Percentiles rank a stretch among this genome's conserved stretches.
phyloP scores from a whole-genome alignment of 2,113 vertebrate genomes.

The Epinephelus moara region DNA sequence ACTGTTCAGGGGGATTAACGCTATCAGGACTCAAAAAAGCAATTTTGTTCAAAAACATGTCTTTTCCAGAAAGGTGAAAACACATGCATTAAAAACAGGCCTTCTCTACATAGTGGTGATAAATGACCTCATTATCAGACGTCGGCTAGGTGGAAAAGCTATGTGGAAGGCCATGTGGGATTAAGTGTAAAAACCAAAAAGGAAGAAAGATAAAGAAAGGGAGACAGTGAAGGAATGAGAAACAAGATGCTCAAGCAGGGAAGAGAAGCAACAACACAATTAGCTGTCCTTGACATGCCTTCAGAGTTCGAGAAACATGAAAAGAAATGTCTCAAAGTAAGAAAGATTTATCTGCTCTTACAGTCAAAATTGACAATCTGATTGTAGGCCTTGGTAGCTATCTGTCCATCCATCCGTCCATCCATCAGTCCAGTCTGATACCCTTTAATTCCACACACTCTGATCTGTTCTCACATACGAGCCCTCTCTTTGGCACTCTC shows the following conservation, averaged over 20 bases:
- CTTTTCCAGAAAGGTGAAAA: conserved; percentile 68
- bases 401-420: neutral
- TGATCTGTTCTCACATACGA: neutral
- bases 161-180: conserved; percentile 29
- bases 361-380: neutral
- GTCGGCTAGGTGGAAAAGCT: conserved; percentile 58
- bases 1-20: conserved; percentile 80
- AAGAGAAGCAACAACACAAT: neutral
- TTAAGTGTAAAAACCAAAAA: conserved; percentile 46
- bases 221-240: conserved; percentile 2
- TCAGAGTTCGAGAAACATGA: neutral
- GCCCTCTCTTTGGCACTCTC: conserved; percentile 15
- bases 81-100: conserved; percentile 62
- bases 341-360: conserved; percentile 6
- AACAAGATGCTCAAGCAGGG: neutral
- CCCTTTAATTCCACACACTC: neutral
- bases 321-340: neutral
- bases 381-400: neutral
- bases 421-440: conserved; percentile 6
- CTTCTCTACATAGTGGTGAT: conserved; percentile 66
- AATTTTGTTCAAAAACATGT: conserved; percentile 75
- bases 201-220: conserved; percentile 8
- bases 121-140: conserved; percentile 76
- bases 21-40: conserved; percentile 75
- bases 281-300: conserved; percentile 4